A percentile compares a stretch with the other conserved stretches of the same genome.
These are phyloP conservation scores for Paratilapia polleni DNA, from an alignment of 2,113 vertebrate genomes.

Conservation along the genomic window DNA sequence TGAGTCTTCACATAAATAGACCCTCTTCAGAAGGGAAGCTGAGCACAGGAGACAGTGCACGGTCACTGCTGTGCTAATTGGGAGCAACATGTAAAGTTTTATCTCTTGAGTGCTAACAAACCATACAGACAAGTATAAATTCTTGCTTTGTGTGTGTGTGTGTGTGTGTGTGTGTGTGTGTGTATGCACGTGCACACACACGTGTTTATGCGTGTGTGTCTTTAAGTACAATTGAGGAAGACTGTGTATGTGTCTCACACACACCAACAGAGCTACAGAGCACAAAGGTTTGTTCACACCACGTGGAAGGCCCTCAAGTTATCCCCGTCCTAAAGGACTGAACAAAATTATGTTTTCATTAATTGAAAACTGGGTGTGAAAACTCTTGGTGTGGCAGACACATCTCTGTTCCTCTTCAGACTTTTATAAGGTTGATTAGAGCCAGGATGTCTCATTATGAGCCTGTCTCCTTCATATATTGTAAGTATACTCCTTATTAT, in stretches of 20 bases:
- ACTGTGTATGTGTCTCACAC: slow-evolving; percentile 16
- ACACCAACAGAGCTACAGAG: slow-evolving; percentile 15
- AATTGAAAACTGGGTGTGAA: slow-evolving; percentile 89
- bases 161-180: not conserved
- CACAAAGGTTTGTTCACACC: slow-evolving; percentile 57
- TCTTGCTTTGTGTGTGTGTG: slow-evolving; percentile 60
- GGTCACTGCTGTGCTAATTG: slow-evolving; percentile 99
- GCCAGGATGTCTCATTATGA: slow-evolving; percentile 71
- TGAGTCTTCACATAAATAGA: slow-evolving; percentile 95
- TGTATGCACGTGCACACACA: too few relatives aligned
- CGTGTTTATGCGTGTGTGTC: not conserved
- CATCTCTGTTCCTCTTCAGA: slow-evolving; percentile 86
- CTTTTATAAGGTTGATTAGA: slow-evolving; percentile 84
- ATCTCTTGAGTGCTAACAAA: slow-evolving; percentile 99
- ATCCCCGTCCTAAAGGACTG: slow-evolving; percentile 87
- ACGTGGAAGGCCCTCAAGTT: slow-evolving; percentile 90
- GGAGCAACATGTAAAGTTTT: slow-evolving; percentile 99
- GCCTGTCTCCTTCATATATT: slow-evolving; percentile 44
- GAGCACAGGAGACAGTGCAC: slow-evolving; percentile 92
- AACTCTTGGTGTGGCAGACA: slow-evolving; percentile 87
- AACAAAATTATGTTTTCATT: slow-evolving; percentile 94
- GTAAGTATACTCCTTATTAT: slow-evolving; percentile 57
- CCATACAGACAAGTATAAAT: slow-evolving; percentile 89
- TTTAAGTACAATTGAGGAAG: slow-evolving; percentile 18
- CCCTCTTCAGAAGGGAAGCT: slow-evolving; percentile 91